phyloP scores from a whole-genome alignment of 1,140 invertebrate genomes.

The Apis dorsata region DNA sequence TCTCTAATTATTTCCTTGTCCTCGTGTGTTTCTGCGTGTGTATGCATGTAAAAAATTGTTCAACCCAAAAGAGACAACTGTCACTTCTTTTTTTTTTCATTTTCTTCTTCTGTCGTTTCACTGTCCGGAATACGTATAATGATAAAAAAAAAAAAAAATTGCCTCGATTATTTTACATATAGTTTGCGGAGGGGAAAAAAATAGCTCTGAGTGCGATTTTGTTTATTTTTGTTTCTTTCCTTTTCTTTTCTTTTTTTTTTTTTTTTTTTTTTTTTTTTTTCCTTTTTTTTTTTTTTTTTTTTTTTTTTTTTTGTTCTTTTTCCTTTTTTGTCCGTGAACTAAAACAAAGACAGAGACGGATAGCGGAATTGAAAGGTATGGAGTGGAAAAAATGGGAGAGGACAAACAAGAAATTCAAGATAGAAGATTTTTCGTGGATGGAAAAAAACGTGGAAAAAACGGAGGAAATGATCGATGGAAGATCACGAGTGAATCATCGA shows the following conservation, averaged over 20 bases:
- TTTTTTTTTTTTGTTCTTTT: conserved; percentile 33
- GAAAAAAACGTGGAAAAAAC: not conserved
- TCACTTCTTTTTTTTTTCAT: not conserved
- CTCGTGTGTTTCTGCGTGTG: conserved; percentile 48
- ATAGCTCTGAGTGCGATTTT: conserved; percentile 50
- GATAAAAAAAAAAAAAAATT: not conserved
- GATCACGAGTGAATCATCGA: not conserved
- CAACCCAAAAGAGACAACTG: conserved; percentile 50
- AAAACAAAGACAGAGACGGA: conserved; percentile 41
- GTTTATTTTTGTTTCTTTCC: conserved; percentile 36
- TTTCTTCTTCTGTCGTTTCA: not conserved
- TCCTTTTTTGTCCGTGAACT: conserved; percentile 9
- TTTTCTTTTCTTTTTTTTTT: not conserved
- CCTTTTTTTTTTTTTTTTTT: not conserved
- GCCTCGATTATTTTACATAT: not conserved
- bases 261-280: conserved; percentile 36
- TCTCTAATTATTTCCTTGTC: conserved; percentile 68
- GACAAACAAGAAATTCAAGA: conserved; percentile 10
- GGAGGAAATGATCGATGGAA: too few species aligned
- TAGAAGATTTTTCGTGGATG: not conserved
- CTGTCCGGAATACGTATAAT: not conserved
- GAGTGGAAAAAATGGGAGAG: not conserved
- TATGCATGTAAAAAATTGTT: conserved; percentile 39
- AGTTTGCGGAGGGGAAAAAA: conserved; percentile 44
- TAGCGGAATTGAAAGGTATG: not conserved